Evolutionary conservation across 2,797 vertebrate species (phyloP), one percentile per base, ranked within the genome.

Genomic region (Smutsia gigantea): DNA sequence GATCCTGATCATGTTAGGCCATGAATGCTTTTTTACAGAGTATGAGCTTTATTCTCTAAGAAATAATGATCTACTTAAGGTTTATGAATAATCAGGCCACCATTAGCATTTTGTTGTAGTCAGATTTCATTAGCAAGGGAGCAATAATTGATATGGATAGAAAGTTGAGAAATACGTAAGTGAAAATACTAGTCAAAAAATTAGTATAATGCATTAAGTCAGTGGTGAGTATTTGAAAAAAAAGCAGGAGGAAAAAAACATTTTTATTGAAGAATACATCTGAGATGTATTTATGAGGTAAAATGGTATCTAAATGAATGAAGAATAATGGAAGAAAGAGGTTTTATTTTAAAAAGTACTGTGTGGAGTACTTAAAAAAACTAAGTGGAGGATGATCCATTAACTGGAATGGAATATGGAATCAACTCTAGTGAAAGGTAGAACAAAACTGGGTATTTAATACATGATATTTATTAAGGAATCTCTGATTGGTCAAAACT

Each of bases 401-500:
- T 83, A 63, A 53, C 27, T 63, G 10, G 37, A 46, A 57, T 68
- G 23, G 17, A 8, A 25, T 21, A 37, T 14, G 37, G 18, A 78
- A 87, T 90, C 55, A 83, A 83, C 64, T 57, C 49, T 9, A 51
- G 53, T 25, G 10, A 68, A 64, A 84, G 31, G 53, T 5, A 39
- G 57, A 87, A 90, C n/a, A 87, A 96, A 93, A 90, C 5, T 66
- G 18, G 3, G 49, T 31, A 71, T 66, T 68, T 68, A 94, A 59
- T 27, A 81, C 5, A 51, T 18, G 46, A 23, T 75, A 6, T 64
- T 93, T 61, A 53, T 61, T 92, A 49, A 92, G 71, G 13, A 29
- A 81, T 59, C 7, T 39, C 2, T 74, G 64, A 74, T 69, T 68
- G 2, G 37, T 87, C 29, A 87, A 93, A 87, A 91, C 27, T 10